Evolutionary conservation across 2,797 vertebrate genomes (phyloP).

Genomic region (Enteromius unitaeniatus): DNA sequence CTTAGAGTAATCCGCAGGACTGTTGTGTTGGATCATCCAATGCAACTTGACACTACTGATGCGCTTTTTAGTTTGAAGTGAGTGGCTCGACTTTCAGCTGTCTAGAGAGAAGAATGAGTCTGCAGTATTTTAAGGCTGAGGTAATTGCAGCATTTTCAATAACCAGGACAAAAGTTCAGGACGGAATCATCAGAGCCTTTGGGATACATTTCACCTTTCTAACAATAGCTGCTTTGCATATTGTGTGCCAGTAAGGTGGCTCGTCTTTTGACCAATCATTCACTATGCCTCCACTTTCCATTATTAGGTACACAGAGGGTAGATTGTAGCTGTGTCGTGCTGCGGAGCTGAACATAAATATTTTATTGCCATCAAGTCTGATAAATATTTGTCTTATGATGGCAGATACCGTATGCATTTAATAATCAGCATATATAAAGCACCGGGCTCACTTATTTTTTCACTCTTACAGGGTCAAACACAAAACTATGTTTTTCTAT

Average conservation of each 20-base stretch:
- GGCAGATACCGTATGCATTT: neutral
- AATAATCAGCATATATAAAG: slow-evolving; percentile 6
- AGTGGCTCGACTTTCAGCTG: slow-evolving; percentile 61
- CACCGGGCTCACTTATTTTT: neutral
- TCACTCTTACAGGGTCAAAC: slow-evolving; percentile 13
- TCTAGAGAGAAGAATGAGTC: slow-evolving; percentile 30
- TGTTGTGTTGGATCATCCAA: slow-evolving; percentile 74
- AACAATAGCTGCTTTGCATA: slow-evolving; percentile 20
- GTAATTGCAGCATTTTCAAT: slow-evolving; percentile 28
- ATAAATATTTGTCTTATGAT: slow-evolving; percentile 31
- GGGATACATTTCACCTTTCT: slow-evolving; percentile 40
- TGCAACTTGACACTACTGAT: slow-evolving; percentile 77
- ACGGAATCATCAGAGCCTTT: slow-evolving; percentile 16
- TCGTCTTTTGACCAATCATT: slow-evolving; percentile 14
- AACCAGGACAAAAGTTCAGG: slow-evolving; percentile 40
- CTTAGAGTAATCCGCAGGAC: slow-evolving; percentile 78
- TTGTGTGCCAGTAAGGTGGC: neutral
- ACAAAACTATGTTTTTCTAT: slow-evolving; percentile 15
- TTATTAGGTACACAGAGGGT: slow-evolving; percentile 19
- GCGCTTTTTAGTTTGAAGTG: slow-evolving; percentile 75
- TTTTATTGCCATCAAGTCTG: slow-evolving; percentile 5
- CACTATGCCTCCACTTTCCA: slow-evolving; percentile 23
- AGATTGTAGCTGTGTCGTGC: neutral
- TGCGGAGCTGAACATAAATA: slow-evolving; percentile 27
- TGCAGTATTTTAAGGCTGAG: slow-evolving; percentile 29